Conservation (phyloP, 1,140 invertebrate species). For the Drosophila funebris region DNA sequence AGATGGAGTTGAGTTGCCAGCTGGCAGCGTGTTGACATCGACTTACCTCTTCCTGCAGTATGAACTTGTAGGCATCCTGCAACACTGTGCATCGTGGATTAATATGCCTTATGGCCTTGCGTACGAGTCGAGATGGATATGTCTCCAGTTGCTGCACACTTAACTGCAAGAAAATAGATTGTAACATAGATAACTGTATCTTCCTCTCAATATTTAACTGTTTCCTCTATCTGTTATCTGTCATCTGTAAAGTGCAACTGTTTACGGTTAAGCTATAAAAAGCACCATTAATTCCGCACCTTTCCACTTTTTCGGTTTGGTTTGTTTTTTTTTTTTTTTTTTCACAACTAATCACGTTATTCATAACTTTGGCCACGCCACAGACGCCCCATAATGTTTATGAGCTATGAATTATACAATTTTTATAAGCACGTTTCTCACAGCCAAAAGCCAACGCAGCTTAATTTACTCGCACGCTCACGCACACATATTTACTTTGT, state of each 20-base stretch:
- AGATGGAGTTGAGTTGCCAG: slow-evolving; percentile 21
- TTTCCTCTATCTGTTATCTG: not conserved
- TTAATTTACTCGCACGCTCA: slow-evolving; percentile 78
- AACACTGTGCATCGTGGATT: slow-evolving; percentile 47
- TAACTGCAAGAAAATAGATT: slow-evolving; percentile 49
- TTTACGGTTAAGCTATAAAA: slow-evolving; percentile 22
- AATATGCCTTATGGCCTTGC: slow-evolving; percentile 61
- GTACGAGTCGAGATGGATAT: slow-evolving; percentile 80
- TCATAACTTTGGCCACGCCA: slow-evolving; percentile 67
- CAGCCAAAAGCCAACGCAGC: slow-evolving; percentile 51
- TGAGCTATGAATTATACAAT: slow-evolving; percentile 82
- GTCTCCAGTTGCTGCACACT: slow-evolving; percentile 64
- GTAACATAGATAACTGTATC: not conserved
- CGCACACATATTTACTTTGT: slow-evolving; percentile 79
- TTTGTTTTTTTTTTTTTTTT: slow-evolving; percentile 35
- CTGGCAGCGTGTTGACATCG: slow-evolving; percentile 49
- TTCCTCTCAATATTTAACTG: too few species aligned
- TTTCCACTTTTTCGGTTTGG: not conserved
- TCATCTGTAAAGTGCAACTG: slow-evolving; percentile 11
- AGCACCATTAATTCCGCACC: slow-evolving; percentile 41
- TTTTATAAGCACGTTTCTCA: slow-evolving; percentile 73
- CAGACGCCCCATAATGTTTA: slow-evolving; percentile 68
- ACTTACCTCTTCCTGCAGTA: slow-evolving; percentile 77
- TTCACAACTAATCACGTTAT: slow-evolving; percentile 79
- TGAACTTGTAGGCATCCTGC: slow-evolving; percentile 65